Conservation (phyloP, 2,797 vertebrate species). For the Spinus olivaceus region DNA sequence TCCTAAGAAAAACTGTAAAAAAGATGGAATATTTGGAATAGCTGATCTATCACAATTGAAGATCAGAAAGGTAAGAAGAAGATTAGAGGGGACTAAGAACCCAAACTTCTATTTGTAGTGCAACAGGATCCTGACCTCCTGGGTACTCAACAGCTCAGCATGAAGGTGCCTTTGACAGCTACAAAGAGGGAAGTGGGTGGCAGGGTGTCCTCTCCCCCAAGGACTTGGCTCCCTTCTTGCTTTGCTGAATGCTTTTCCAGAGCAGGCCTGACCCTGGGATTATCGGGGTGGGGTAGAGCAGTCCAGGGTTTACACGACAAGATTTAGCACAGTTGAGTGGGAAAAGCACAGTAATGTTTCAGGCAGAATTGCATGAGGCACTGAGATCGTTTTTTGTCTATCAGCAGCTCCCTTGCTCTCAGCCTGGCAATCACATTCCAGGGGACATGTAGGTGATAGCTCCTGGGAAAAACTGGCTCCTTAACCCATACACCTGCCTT, state of each 20-base stretch:
- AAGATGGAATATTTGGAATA: background rate
- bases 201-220: background rate
- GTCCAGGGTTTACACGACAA: background rate
- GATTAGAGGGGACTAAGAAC: fast-evolving
- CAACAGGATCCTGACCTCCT: background rate
- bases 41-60: background rate
- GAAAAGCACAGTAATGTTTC: background rate
- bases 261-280: background rate
- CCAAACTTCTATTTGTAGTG: background rate
- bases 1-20: background rate
- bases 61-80: background rate
- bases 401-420: background rate
- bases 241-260: background rate
- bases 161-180: background rate
- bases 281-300: background rate
- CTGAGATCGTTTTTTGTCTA: background rate
- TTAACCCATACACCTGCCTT: background rate
- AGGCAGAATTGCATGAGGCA: background rate
- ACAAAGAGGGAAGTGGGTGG: background rate
- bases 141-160: background rate
- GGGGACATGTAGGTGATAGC: fast-evolving
- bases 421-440: background rate
- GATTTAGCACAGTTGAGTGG: background rate
- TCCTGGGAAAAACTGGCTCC: background rate
- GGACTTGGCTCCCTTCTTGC: background rate